Evolutionary conservation across 2,113 vertebrate genomes (phyloP).

Genomic region (rat (Rattus norvegicus)): DNA sequence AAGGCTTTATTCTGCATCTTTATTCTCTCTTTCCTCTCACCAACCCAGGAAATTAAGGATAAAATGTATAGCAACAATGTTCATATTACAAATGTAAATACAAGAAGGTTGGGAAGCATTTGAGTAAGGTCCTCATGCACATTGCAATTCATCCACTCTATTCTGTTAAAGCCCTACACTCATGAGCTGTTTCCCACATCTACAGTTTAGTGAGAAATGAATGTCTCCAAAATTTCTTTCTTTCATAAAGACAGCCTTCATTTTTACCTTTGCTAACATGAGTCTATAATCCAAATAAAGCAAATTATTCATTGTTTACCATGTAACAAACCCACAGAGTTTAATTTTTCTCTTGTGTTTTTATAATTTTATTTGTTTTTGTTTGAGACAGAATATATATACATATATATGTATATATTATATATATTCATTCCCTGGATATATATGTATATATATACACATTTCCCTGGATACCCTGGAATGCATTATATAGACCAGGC

Average conservation of each 20-base stretch:
- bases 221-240: background rate
- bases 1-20: conserved; percentile 30
- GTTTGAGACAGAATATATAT: background rate
- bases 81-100: conserved; percentile 54
- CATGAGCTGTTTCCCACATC: conserved; percentile 3
- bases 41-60: conserved; percentile 67
- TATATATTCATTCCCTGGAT: no score
- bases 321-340: background rate
- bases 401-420: background rate
- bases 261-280: conserved; percentile 18
- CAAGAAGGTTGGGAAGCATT: conserved; percentile 26
- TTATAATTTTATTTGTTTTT: background rate
- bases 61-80: conserved; percentile 32
- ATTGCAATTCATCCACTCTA: conserved; percentile 24
- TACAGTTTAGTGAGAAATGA: background rate
- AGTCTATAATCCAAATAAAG: background rate
- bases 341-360: conserved; percentile 10
- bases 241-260: conserved; percentile 9
- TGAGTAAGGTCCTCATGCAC: background rate
- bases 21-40: conserved; percentile 50
- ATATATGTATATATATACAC: no score
- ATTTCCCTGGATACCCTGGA: background rate
- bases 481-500: background rate
- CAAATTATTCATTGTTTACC: background rate
- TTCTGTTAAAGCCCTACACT: background rate